Percentiles rank a stretch among this genome's conserved stretches.
Evolutionary conservation across 1,140 invertebrate species (phyloP).

Genomic region (Cyclina sinensis): DNA sequence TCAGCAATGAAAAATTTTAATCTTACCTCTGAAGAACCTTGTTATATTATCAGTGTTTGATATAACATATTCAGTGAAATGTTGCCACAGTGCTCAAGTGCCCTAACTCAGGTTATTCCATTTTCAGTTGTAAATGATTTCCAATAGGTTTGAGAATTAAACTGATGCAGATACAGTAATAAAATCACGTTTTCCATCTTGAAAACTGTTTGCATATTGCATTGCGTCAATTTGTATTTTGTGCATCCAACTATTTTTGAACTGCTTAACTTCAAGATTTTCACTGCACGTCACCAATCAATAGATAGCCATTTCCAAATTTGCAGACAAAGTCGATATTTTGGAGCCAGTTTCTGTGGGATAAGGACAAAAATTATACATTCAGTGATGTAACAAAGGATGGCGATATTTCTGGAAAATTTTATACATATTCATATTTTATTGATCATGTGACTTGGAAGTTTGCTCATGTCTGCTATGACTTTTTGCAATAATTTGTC

Average conservation of each 20-base stretch:
- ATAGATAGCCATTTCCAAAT: constrained; percentile 36
- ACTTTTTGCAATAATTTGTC: background rate
- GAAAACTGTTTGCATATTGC: constrained; percentile 10
- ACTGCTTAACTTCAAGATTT: background rate
- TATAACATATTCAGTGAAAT: too few species aligned
- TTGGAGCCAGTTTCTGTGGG: constrained; percentile 3
- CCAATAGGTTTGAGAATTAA: constrained; percentile 8
- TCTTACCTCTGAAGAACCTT: too few species aligned
- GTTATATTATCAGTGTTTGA: too few species aligned
- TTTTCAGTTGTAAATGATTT: background rate
- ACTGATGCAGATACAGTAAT: background rate
- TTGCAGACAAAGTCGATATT: constrained; percentile 39
- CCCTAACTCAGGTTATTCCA: too few species aligned
- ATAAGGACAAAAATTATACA: constrained; percentile 17
- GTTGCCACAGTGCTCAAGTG: too few species aligned
- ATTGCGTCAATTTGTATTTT: background rate
- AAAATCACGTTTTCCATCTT: constrained; percentile 15
- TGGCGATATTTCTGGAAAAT: background rate
- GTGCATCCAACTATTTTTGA: background rate
- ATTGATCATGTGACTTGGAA: constrained; percentile 19
- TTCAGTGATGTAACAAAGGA: constrained; percentile 16
- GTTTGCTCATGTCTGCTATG: background rate
- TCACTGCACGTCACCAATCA: background rate
- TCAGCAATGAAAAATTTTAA: too few species aligned
- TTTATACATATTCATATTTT: constrained; percentile 32